A percentile compares a stretch with the other conserved stretches of the same genome.
These are phyloP conservation scores for Tubulanus polymorphus DNA, from an alignment of 2,888 invertebrate genomes.

Conservation along the genomic window DNA sequence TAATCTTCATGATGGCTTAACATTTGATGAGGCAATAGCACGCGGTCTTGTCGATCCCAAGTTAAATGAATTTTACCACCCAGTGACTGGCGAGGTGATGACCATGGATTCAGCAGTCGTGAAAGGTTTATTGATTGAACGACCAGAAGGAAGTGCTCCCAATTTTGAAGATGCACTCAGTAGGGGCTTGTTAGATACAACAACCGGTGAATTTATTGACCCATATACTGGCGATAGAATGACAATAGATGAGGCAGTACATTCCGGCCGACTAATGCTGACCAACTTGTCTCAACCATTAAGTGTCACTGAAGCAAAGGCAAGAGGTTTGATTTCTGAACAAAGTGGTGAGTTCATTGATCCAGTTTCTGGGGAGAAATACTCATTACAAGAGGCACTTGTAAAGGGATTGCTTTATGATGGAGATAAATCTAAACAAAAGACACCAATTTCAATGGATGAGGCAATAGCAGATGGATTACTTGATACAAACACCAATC, in stretches of 20 bases:
- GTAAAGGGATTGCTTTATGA: slow-evolving; percentile 1
- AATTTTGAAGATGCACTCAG: slow-evolving; percentile 23
- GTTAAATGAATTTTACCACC: slow-evolving; percentile 67
- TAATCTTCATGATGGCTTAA: neutral
- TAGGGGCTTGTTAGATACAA: slow-evolving; percentile 24
- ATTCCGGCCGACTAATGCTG: neutral
- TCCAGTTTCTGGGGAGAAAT: slow-evolving; percentile 72
- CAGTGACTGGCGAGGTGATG: slow-evolving; percentile 61
- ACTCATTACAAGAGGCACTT: slow-evolving; percentile 75
- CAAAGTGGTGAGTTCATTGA: slow-evolving; percentile 72
- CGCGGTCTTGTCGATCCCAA: slow-evolving; percentile 72
- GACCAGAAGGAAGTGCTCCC: neutral
- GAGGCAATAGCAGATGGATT: slow-evolving; percentile 76
- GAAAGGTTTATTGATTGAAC: neutral
- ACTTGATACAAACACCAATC: slow-evolving; percentile 76
- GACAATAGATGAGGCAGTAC: slow-evolving; percentile 58
- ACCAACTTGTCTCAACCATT: slow-evolving; percentile 11
- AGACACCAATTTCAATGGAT: no score
- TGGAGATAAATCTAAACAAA: no score
- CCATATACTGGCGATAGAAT: slow-evolving; percentile 73
- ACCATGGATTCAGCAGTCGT: slow-evolving; percentile 68
- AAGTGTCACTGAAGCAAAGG: slow-evolving; percentile 24
- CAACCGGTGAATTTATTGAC: slow-evolving; percentile 29
- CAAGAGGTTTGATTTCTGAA: slow-evolving; percentile 49
- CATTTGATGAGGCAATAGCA: neutral